Base-by-base conservation (phyloP, 2,888 invertebrate genomes). In the Andrena praecox region DNA sequence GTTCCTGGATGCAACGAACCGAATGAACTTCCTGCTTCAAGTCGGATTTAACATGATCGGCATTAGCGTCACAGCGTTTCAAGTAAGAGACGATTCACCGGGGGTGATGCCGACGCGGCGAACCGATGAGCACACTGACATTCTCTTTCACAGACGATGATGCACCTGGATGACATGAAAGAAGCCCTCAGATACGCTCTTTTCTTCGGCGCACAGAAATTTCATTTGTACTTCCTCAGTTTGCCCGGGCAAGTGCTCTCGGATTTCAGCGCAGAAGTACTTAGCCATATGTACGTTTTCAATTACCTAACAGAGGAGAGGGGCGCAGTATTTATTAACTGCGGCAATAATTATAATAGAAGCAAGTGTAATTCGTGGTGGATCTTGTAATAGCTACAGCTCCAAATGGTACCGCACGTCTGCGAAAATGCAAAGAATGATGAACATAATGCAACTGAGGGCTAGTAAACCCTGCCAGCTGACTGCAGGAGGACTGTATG, bases 391-490 rank as follows among this genome's bases (percentile, higher is more conserved):
- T n/a, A 50, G 50, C n/a, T 50, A n/a, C 50, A n/a, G n/a, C n/a
- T 16, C n/a, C 50, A 50, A 16, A n/a, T 50, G 50, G 85, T 85
- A 85, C 42, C 27, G 69, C 33, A 29, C 48, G 5, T 27, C 85
- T 0, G 6, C 31, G 7, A 54, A 66, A 8, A 67, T 64, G 7
- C 85, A 81, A 54, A 85, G 60, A 35, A 50, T 81, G 42, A 4
- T 67, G 20, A 5, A 76, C 2, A 63, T 76, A 3, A 29, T 76
- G 1, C 54, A 76, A 67, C 24, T 20, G 24, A 76, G 71, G 7
- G 33, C 50, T 3, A 4, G 50, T 5, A 50, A 12, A 5, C 67
- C 76, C 2, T 59, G 27, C 35, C 35, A 33, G 3, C 29, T 82
- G 20, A 70, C 52, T 24, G 82, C 80, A 6, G 76, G 82, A 42